These are phyloP conservation scores for Xenus cinereus DNA, from an alignment of 2,113 vertebrate species.

Conservation along the genomic window DNA sequence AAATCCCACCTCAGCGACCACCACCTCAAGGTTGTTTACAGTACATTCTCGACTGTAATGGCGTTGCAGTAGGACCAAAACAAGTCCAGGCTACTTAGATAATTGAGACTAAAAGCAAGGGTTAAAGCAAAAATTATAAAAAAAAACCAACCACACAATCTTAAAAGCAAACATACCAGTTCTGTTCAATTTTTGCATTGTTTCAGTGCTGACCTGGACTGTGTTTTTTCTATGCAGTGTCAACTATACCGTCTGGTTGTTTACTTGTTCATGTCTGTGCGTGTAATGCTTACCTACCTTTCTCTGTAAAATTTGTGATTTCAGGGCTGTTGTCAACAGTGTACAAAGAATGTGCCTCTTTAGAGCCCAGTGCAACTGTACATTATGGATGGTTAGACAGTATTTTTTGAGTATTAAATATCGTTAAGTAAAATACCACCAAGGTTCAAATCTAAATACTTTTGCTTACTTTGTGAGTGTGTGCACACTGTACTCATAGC, in stretches of 20 bases:
- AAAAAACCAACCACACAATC: conserved; percentile 59
- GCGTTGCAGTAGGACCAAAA: conserved; percentile 86
- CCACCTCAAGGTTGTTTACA: conserved; percentile 97
- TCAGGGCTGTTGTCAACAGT: conserved; percentile 85
- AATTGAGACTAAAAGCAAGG: conserved; percentile 67
- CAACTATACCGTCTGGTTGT: conserved; percentile 80
- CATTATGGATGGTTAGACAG: conserved; percentile 72
- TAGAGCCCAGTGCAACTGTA: conserved; percentile 82
- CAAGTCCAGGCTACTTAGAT: conserved; percentile 90
- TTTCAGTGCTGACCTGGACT: conserved; percentile 85
- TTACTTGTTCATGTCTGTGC: conserved; percentile 85
- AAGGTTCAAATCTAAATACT: conserved; percentile 63
- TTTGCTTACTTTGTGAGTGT: conserved; percentile 68
- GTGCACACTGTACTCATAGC: conserved; percentile 72
- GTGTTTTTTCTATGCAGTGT: conserved; percentile 93
- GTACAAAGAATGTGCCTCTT: conserved; percentile 87
- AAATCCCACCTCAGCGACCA: conserved; percentile 88
- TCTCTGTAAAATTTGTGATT: conserved; percentile 84
- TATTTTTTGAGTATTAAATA: conserved; percentile 71
- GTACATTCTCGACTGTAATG: conserved; percentile 92
- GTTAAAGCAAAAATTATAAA: conserved; percentile 75
- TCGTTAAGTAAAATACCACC: conserved; percentile 60
- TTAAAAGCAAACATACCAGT: conserved; percentile 60
- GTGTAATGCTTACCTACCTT: conserved; percentile 86
- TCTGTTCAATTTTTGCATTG: conserved; percentile 72